Evolutionary conservation across 2,113 vertebrate species (phyloP).

Genomic region (Nannospalax galili): DNA sequence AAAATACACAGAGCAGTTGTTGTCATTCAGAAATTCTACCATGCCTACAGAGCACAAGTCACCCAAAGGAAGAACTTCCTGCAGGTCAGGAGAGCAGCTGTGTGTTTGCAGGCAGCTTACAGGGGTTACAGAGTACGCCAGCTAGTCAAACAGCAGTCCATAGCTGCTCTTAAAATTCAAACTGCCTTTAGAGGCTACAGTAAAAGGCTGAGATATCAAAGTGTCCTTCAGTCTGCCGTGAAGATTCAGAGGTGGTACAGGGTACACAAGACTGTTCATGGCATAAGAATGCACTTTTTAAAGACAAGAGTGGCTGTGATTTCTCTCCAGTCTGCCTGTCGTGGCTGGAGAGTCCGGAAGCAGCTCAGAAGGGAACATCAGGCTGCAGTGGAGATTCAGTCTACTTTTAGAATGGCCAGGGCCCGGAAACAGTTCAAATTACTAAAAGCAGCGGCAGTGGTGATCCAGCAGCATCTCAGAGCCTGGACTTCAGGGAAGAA

Average conservation of each 20-base stretch:
- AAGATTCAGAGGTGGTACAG: constrained; percentile 92
- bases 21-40: constrained; percentile 87
- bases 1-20: constrained; percentile 77
- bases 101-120: constrained; percentile 90
- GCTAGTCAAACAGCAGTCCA: constrained; percentile 81
- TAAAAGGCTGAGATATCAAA: constrained; percentile 79
- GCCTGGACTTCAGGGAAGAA: constrained; percentile 82
- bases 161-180: constrained; percentile 90
- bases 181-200: constrained; percentile 87
- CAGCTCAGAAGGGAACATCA: constrained; percentile 73
- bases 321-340: constrained; percentile 89
- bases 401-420: constrained; percentile 85
- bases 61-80: constrained; percentile 78
- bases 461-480: constrained; percentile 88
- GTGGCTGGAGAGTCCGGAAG: constrained; percentile 86
- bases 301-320: constrained; percentile 83
- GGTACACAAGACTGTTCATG: constrained; percentile 68
- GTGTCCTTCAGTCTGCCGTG: constrained; percentile 80
- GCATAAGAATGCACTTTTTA: constrained; percentile 82
- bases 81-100: constrained; percentile 76
- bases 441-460: constrained; percentile 78
- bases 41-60: constrained; percentile 75
- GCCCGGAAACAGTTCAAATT: constrained; percentile 82
- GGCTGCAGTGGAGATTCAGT: constrained; percentile 89
- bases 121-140: constrained; percentile 84